Evolutionary conservation across 2,888 invertebrate species (phyloP), one percentile per base, ranked within the genome.

Genomic region (Philereme transversata): DNA sequence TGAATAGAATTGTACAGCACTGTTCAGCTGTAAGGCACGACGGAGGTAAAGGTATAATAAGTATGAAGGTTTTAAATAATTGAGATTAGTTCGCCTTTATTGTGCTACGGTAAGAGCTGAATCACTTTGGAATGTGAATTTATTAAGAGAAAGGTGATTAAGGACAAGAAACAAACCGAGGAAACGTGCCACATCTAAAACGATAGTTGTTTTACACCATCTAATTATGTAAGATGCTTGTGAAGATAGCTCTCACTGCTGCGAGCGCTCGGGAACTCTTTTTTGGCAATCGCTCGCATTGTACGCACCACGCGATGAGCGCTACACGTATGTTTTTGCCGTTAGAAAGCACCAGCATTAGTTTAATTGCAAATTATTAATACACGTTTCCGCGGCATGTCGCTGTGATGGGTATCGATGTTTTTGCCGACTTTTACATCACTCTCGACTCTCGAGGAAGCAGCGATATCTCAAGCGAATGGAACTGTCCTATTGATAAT

Each of bases 301-400:
- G 67, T 64, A 40, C 49, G 64, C 61, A 47, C 46, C 62, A 44
- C 51, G 59, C 67, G 64, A 50, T 64, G 60, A 57, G 54, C 65
- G 64, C 64, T 60, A 50, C 59, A 52, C 70, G 66, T 61, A 54
- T 53, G 67, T 77, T 78, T 71, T 80, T 76, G 59, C 64, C 59
- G 60, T 62, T 77, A 74, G 78, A 80, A 78, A 78, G 81, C 67
- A 65, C 62, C 60, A 60, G 70, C 7, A 73, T 74, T 71, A 71
- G 59, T 66, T 66, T 74, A 74, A 74, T 70, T 71, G 69, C 61
- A 72, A 69, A 76, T 72, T 65, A 77, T 57, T 65, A 6, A 63
- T 66, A 62, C 64, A 65, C 60, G 64, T 69, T 74, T 77, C 75
- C 79, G 71, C 58, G 55, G 54, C 57, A 64, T 41, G 54, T 55